These are phyloP conservation scores for Rhagoletis pomonella DNA, from an alignment of 1,140 invertebrate genomes.

Conservation along the genomic window DNA sequence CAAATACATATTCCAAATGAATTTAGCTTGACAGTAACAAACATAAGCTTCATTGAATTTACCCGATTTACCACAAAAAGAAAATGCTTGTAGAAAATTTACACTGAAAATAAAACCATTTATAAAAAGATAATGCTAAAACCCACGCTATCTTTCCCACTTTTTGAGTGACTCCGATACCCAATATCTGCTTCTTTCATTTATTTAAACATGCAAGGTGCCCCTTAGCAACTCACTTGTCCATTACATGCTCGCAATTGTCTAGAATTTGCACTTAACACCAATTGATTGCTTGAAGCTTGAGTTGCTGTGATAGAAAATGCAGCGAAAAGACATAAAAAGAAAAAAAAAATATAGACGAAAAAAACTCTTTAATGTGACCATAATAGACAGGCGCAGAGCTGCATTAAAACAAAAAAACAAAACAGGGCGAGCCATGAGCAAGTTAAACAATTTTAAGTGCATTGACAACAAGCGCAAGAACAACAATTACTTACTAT, in stretches of 20 bases:
- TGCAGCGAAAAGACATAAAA: background rate
- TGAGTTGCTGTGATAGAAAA: slow-evolving; percentile 41
- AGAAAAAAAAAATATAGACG: background rate
- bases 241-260: slow-evolving; percentile 5
- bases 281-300: slow-evolving; percentile 41
- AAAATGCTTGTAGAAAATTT: background rate
- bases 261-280: slow-evolving; percentile 31
- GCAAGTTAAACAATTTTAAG: slow-evolving; percentile 40
- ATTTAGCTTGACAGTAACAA: too few species aligned
- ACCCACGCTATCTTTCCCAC: background rate
- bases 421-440: background rate
- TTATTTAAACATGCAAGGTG: too few species aligned
- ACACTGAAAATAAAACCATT: background rate
- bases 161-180: background rate
- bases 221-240: background rate
- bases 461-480: slow-evolving; percentile 49
- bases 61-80: background rate
- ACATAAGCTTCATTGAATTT: too few species aligned
- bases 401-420: background rate
- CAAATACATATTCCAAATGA: too few species aligned
- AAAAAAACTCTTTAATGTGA: background rate
- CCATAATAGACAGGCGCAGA: background rate
- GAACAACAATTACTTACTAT: slow-evolving; percentile 39
- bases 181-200: too few species aligned
- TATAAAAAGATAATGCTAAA: background rate